A percentile compares a stretch with the other conserved stretches of the same genome.
Conservation (phyloP, 2,797 vertebrate genomes). For the Enteromius argenteus region DNA sequence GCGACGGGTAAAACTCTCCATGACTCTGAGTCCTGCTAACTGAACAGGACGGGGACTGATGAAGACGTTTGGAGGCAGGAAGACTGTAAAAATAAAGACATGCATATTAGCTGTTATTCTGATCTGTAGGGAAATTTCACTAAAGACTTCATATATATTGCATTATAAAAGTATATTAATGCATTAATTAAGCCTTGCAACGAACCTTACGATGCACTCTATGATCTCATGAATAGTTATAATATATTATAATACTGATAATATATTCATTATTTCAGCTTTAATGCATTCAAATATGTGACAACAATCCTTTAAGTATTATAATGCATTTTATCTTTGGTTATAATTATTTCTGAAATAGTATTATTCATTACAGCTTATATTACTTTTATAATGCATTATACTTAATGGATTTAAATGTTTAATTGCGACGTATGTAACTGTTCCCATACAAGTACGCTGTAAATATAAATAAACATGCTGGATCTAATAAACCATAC, state of each 20-base stretch:
- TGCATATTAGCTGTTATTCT: not conserved
- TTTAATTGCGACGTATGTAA: no score
- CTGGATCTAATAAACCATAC: no score
- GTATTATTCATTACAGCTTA: not conserved
- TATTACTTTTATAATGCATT: not conserved
- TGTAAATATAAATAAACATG: no score
- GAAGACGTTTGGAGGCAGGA: not conserved
- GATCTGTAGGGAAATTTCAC: not conserved
- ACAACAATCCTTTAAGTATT: not conserved
- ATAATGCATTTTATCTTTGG: no score
- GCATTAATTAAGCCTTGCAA: not conserved
- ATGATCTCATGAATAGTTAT: not conserved
- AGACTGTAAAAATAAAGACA: not conserved
- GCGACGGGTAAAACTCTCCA: constrained; percentile 11
- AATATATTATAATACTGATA: not conserved
- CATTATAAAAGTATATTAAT: not conserved
- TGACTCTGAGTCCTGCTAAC: not conserved
- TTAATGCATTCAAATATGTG: not conserved
- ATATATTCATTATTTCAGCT: not conserved
- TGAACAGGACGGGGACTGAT: not conserved
- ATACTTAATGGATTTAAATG: not conserved
- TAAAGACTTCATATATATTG: not conserved
- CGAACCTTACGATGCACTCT: not conserved
- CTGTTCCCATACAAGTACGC: no score
- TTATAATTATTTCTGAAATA: not conserved